These are phyloP conservation scores for Nymphalis urticae DNA, from an alignment of 2,888 invertebrate species.

Conservation along the genomic window DNA sequence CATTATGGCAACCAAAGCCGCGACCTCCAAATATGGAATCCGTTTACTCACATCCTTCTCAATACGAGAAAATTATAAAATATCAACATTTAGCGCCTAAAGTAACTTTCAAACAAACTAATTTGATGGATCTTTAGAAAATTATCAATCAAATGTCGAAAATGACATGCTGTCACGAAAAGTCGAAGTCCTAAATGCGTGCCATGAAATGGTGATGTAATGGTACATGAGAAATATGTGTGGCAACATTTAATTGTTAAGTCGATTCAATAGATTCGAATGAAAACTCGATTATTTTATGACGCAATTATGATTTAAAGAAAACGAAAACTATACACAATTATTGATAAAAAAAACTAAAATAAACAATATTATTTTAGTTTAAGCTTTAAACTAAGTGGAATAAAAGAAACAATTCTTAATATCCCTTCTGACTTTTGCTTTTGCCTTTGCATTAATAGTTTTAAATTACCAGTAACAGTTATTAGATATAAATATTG, in stretches of 20 bases:
- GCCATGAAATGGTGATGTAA: conserved; percentile 80
- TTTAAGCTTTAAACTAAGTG: no score
- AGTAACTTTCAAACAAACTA: conserved; percentile 81
- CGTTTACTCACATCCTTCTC: conserved; percentile 70
- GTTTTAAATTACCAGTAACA: no score
- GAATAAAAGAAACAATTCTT: no score
- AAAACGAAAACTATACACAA: not conserved
- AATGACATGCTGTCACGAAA: conserved; percentile 82
- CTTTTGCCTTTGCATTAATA: no score
- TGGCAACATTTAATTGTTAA: conserved; percentile 57
- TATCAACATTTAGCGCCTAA: conserved; percentile 76
- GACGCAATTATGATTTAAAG: not conserved
- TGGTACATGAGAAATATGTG: conserved; percentile 53
- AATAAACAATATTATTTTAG: not conserved
- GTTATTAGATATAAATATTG: no score
- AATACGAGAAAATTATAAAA: conserved; percentile 57
- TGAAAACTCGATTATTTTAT: not conserved
- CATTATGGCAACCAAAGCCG: conserved; percentile 63
- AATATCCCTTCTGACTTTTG: no score
- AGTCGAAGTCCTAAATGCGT: conserved; percentile 78
- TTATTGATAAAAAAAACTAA: not conserved
- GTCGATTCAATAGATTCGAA: conserved; percentile 23
- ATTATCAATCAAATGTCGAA: conserved; percentile 82
- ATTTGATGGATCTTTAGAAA: conserved; percentile 80
- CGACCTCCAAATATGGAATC: conserved; percentile 64